Conservation (phyloP, 2,888 invertebrate genomes). For the Autographa pulchrina region DNA sequence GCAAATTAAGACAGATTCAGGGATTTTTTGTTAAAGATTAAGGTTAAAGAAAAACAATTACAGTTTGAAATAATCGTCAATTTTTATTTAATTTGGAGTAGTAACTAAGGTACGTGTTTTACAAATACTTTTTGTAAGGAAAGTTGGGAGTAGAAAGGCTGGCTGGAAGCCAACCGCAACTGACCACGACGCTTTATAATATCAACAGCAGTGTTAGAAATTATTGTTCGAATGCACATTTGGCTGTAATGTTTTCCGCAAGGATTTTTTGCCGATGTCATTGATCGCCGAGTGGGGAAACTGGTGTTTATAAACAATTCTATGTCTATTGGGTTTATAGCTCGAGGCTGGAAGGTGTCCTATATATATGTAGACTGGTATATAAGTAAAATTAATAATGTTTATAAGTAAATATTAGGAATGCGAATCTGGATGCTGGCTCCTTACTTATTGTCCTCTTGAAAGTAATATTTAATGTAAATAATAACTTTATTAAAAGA, state of each 20-base stretch:
- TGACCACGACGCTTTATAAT: conserved; percentile 33
- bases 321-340: too few species aligned
- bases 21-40: conserved; percentile 19
- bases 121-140: conserved; percentile 12
- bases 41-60: neutral
- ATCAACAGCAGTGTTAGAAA: conserved; percentile 12
- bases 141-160: conserved; percentile 22
- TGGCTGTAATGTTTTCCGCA: neutral
- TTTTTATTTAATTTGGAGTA: neutral
- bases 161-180: conserved; percentile 37
- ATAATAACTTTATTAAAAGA: too few species aligned
- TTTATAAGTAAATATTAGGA: too few species aligned
- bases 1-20: conserved; percentile 32
- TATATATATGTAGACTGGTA: too few species aligned
- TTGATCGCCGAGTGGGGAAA: neutral
- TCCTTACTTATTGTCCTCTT: too few species aligned
- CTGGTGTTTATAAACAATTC: too few species aligned
- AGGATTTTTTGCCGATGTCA: neutral
- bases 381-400: too few species aligned
- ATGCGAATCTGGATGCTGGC: too few species aligned
- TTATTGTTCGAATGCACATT: conserved; percentile 14
- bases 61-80: conserved; percentile 9
- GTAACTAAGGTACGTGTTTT: conserved; percentile 2
- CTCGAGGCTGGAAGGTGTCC: too few species aligned
- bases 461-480: too few species aligned